Evolutionary conservation across 2,888 invertebrate species (phyloP).

Genomic region (Lithophane socia): DNA sequence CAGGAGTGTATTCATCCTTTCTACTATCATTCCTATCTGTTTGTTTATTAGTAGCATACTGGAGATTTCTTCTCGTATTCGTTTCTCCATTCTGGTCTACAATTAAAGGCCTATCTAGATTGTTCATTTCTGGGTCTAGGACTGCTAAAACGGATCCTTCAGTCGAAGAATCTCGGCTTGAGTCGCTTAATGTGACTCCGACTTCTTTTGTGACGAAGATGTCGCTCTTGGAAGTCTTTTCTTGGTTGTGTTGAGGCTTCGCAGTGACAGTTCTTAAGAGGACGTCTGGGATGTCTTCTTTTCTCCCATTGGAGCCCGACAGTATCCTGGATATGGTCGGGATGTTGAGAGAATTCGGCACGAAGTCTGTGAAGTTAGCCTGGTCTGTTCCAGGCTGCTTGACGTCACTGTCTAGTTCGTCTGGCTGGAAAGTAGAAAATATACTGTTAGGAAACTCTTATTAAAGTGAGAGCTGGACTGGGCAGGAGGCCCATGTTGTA

Average conservation of each 20-base stretch:
- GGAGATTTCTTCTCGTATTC: slow-evolving; percentile 87
- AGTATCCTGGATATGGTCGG: slow-evolving; percentile 96
- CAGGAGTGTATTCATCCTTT: slow-evolving; percentile 83
- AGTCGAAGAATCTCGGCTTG: slow-evolving; percentile 84
- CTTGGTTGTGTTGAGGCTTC: slow-evolving; percentile 86
- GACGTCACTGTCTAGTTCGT: slow-evolving; percentile 85
- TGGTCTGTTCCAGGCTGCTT: slow-evolving; percentile 83
- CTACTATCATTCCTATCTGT: slow-evolving; percentile 84
- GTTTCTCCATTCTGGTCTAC: slow-evolving; percentile 88
- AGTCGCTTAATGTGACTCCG: slow-evolving; percentile 86
- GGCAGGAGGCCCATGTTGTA: too few species aligned
- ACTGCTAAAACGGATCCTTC: slow-evolving; percentile 88
- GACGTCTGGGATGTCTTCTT: slow-evolving; percentile 95
- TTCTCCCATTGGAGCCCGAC: slow-evolving; percentile 96
- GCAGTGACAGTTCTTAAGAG: slow-evolving; percentile 93
- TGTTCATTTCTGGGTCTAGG: slow-evolving; percentile 88
- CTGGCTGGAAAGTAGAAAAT: slow-evolving; percentile 79
- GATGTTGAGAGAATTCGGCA: slow-evolving; percentile 93
- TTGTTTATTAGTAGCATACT: slow-evolving; percentile 86
- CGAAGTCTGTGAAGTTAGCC: slow-evolving; percentile 91
- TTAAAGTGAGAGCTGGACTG: too few species aligned
- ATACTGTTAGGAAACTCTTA: slow-evolving; percentile 13
- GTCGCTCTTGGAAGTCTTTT: slow-evolving; percentile 86
- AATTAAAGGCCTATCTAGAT: slow-evolving; percentile 87
- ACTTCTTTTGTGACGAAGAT: slow-evolving; percentile 85